phyloP scores from a whole-genome alignment of 2,113 vertebrate genomes.

The Sander lucioperca region DNA sequence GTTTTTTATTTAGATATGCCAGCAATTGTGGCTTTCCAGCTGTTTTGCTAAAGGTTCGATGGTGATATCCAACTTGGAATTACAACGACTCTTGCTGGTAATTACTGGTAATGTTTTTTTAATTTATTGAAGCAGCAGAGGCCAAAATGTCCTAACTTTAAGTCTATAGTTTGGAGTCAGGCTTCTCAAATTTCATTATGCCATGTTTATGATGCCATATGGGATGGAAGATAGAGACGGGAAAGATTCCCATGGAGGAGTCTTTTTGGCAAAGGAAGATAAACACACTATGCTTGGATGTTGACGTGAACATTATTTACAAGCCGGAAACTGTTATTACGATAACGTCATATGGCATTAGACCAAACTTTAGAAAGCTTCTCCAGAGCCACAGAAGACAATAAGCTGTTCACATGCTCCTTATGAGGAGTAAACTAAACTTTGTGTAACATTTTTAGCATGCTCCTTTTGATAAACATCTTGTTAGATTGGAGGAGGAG shows the following conservation, averaged over 20 bases:
- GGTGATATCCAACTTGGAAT: background rate
- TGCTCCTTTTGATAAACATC: background rate
- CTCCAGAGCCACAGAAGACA: background rate
- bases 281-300: too few species aligned
- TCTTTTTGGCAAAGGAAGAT: too few species aligned
- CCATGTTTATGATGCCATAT: background rate
- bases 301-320: background rate
- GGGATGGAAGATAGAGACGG: background rate
- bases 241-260: too few species aligned
- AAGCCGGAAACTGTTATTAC: background rate
- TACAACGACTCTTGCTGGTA: too few species aligned
- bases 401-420: background rate
- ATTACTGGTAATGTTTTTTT: too few species aligned
- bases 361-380: background rate
- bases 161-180: background rate
- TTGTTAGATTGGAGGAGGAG: background rate
- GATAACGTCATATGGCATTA: background rate
- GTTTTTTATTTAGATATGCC: background rate
- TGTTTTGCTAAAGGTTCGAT: background rate
- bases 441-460: background rate
- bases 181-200: background rate
- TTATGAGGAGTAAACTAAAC: background rate
- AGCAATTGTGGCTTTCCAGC: background rate
- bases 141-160: background rate
- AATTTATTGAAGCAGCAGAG: background rate